Evolutionary conservation across 1,140 invertebrate genomes (phyloP), one percentile per base, ranked within the genome.

Genomic region (Eumeta japonica): DNA sequence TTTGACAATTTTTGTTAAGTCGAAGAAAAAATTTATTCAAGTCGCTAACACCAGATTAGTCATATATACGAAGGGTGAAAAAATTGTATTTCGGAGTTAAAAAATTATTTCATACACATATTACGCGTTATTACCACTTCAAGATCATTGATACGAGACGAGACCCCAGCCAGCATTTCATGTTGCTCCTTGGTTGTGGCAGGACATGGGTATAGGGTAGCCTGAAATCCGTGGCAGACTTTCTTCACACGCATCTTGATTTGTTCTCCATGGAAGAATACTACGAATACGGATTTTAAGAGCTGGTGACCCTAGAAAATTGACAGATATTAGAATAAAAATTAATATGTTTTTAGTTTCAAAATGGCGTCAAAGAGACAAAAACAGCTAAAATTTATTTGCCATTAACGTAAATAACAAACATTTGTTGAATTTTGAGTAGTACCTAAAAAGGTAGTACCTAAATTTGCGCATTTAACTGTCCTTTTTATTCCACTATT

Each of bases 181-280:
- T 87, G 65, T 36, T 94, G 78, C 46, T 96, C 94, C 29, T 83
- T 81, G 29, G 85, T 84, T 0, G 86, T 88, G 47, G 90, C 91
- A 0, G 94, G 93, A 59, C 93, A 96, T 0, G 90, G 90, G 75
- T 97, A 97, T 17, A 94, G 72, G 0, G 91, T 94, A 1, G 93
- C 92, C 46, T 92, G 87, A 65, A 94, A 96, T 41, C 92, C 94
- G 49, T 90, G 83, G 67, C 92, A 97, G 10, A 97, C 93, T 65
- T 97, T 97, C 71, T 93, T 93, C 1, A 97, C 92, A 29, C 91
- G 79, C 3, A 83, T 80, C 65, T 95, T 96, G 31, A 97, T 75
- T 61, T 96, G 92, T 55, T 96, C 94, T 12, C 94, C 94, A 88
- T 97, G 94, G 78, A 95, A 97, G 77, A 96, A 97, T 18, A 94